Evolutionary conservation across 1,140 invertebrate species (phyloP), one percentile per base, ranked within the genome.

Genomic region (Drosophila navojoa): DNA sequence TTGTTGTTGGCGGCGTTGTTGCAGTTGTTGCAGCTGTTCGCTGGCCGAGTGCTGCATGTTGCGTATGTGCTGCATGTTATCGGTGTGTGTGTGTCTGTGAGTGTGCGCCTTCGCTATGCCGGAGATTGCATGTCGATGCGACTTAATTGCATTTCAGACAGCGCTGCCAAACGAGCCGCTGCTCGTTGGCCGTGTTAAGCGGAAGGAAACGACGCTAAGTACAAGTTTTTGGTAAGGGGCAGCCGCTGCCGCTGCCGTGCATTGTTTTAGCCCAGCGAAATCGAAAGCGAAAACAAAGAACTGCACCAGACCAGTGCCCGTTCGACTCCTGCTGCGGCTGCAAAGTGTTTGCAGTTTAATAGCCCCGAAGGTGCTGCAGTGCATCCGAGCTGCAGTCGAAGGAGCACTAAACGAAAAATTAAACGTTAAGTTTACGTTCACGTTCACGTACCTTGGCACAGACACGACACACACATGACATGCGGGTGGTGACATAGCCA

Each of bases 61-160:
- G 57, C 61, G 60, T 50, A 54, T 81, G 61, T 77, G 66, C 49
- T 68, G 67, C 59, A 50, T 72, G 76, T 58, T 49, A 22, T 22
- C 19, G 3, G 19, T 63, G 6, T 2, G 9, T 35, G 32, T 32
- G 35, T 11, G 35, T 38, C 10, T 38, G 35, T 3, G 35, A 11
- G 35, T 38, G 35, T 79, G 64, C 67, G 59, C 61, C 40, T n/a
- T 42, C 62, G 71, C 35, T 63, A 52, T 69, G 84, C 82, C 82
- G 84, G 84, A 89, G 82, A 86, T 86, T 86, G 82, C 82, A 86
- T 86, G 82, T 86, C 82, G 84, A 86, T 87, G 82, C 76, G 76
- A 86, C 76, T 86, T 86, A 86, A 86, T 86, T 86, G 82, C 82
- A 86, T 86, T 86, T 89, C 82, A 87, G 79, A 86, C 79, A 86